Conservation (phyloP, 2,113 vertebrate genomes). For the Hemichromis elongatus region DNA sequence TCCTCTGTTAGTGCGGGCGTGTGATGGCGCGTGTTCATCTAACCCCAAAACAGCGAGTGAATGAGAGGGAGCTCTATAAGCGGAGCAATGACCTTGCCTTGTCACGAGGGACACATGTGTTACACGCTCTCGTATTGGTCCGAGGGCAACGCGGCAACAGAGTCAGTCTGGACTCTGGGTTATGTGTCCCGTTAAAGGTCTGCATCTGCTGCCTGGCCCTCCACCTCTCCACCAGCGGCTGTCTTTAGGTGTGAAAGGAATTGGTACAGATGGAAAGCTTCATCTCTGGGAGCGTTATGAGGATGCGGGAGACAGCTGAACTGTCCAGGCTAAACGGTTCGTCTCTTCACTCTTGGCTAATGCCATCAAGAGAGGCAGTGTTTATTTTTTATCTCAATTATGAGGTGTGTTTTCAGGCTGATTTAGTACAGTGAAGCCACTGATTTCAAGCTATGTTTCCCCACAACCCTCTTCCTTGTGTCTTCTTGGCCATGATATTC, state of each 20-base stretch:
- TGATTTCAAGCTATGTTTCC: conserved; percentile 8
- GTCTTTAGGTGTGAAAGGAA: conserved; percentile 25
- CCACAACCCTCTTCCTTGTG: neutral
- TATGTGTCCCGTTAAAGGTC: conserved; percentile 55
- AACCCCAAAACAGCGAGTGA: conserved; percentile 41
- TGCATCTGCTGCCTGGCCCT: conserved; percentile 46
- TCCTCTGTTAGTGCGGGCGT: neutral
- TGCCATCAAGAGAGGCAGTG: neutral
- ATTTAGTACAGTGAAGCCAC: neutral
- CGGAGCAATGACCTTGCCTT: conserved; percentile 51
- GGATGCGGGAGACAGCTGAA: neutral
- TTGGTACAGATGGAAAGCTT: neutral
- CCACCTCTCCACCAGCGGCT: neutral
- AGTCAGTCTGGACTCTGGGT: conserved; percentile 43
- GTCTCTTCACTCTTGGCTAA: neutral
- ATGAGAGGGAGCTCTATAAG: neutral
- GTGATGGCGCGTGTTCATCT: conserved; percentile 9
- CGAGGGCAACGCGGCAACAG: conserved; percentile 7
- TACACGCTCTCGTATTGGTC: conserved; percentile 18
- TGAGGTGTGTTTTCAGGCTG: conserved; percentile 9
- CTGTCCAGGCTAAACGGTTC: neutral
- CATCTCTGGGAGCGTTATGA: neutral
- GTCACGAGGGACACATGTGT: conserved; percentile 52
- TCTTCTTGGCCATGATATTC: conserved; percentile 46
- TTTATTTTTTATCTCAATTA: conserved; percentile 36